Evolutionary conservation across 1,140 invertebrate genomes (phyloP).

Genomic region (Trachelipus rathkii): DNA sequence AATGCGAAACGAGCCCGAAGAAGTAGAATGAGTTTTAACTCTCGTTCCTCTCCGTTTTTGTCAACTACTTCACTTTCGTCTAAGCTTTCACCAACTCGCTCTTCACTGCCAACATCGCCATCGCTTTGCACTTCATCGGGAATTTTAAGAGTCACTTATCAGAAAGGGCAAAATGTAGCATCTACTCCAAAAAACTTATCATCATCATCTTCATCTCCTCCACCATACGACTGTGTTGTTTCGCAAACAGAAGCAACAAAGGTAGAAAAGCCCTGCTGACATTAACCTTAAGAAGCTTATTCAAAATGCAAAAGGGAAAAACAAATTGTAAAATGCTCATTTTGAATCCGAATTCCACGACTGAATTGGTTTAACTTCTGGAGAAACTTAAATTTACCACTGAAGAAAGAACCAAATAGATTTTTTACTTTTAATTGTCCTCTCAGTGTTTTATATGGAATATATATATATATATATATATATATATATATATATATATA

Average conservation of each 20-base stretch:
- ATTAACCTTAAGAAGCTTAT: neutral
- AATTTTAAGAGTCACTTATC: neutral
- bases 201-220: neutral
- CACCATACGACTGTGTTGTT: neutral
- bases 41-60: neutral
- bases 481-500: too few species aligned
- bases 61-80: neutral
- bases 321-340: too few species aligned
- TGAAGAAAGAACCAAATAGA: too few species aligned
- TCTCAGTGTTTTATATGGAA: too few species aligned
- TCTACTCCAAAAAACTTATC: neutral
- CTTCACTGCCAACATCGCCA: neutral
- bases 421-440: too few species aligned
- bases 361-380: too few species aligned
- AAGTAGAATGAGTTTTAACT: neutral
- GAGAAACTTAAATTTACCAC: too few species aligned
- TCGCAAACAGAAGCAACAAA: neutral
- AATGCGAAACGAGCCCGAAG: neutral
- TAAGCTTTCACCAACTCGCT: neutral
- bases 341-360: too few species aligned
- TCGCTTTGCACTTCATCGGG: neutral
- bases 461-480: too few species aligned
- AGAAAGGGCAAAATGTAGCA: neutral
- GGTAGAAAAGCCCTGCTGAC: neutral
- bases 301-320: too few species aligned